These are phyloP conservation scores for Cebidichthys violaceus DNA, from an alignment of 2,113 vertebrate species.

Conservation along the genomic window DNA sequence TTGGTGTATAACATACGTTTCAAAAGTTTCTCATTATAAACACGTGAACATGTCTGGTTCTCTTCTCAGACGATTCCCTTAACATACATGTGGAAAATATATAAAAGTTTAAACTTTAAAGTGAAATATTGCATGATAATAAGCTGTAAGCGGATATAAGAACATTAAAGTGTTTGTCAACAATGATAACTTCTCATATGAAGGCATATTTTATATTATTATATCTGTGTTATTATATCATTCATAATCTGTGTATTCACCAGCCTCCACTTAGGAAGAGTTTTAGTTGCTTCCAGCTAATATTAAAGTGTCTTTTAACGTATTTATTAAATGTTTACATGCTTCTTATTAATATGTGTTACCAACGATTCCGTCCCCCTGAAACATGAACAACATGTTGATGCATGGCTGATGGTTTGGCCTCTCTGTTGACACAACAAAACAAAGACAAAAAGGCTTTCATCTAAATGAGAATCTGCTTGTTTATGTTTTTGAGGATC, in stretches of 20 bases:
- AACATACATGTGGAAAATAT: too few relatives aligned
- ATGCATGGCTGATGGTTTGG: background rate
- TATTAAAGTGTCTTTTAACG: background rate
- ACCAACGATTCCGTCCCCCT: background rate
- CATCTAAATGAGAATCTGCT: constrained; percentile 67
- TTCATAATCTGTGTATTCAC: background rate
- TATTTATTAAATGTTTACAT: background rate
- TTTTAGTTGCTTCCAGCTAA: background rate
- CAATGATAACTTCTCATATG: background rate
- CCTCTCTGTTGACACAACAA: constrained; percentile 4
- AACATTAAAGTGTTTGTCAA: background rate
- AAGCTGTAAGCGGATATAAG: background rate
- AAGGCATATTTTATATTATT: background rate
- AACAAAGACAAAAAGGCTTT: constrained; percentile 17
- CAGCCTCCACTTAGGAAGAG: background rate
- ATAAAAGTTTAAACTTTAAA: background rate
- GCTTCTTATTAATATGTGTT: background rate
- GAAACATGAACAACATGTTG: background rate
- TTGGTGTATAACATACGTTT: background rate
- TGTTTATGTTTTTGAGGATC: constrained; percentile 77
- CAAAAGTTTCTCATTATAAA: background rate
- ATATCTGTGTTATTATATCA: too few relatives aligned
- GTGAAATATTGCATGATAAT: background rate
- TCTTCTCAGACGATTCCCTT: background rate
- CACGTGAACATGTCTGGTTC: background rate